phyloP scores from a whole-genome alignment of 2,797 vertebrate genomes.

The Ceryle rudis region DNA sequence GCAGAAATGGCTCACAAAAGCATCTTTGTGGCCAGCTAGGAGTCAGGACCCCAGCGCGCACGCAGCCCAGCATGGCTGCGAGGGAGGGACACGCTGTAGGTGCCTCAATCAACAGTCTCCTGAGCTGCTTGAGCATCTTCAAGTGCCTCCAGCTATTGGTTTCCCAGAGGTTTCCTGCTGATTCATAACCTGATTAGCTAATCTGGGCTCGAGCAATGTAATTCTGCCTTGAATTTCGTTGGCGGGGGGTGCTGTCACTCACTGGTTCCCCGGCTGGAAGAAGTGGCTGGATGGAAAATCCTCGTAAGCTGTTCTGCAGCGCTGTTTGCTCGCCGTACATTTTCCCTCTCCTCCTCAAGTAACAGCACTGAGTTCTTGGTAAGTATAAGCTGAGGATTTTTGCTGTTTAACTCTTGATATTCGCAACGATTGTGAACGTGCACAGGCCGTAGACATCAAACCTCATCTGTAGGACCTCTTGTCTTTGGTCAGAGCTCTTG shows the following conservation, averaged over 20 bases:
- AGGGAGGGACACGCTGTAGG: neutral
- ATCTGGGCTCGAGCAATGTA: neutral
- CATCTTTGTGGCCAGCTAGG: slow-evolving; percentile 57
- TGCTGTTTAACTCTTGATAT: neutral
- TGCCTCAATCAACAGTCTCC: neutral
- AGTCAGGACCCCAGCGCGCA: neutral
- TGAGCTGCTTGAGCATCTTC: neutral
- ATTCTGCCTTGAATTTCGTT: neutral
- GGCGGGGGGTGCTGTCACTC: neutral
- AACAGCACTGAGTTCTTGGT: neutral
- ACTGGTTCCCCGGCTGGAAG: neutral
- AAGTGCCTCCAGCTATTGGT: neutral
- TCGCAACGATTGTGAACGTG: accelerated
- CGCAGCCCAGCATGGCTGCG: neutral
- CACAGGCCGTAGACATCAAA: neutral
- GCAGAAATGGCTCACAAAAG: slow-evolving; percentile 60
- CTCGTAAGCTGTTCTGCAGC: neutral
- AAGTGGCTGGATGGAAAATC: slow-evolving; percentile 1
- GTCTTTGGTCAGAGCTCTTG: neutral
- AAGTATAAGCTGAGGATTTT: neutral
- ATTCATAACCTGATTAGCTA: neutral
- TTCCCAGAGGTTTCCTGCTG: neutral
- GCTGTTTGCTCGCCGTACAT: neutral
- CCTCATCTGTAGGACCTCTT: neutral
- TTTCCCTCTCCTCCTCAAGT: neutral